Evolutionary conservation across 2,888 invertebrate species (phyloP).

Genomic region (Perdita meconis): DNA sequence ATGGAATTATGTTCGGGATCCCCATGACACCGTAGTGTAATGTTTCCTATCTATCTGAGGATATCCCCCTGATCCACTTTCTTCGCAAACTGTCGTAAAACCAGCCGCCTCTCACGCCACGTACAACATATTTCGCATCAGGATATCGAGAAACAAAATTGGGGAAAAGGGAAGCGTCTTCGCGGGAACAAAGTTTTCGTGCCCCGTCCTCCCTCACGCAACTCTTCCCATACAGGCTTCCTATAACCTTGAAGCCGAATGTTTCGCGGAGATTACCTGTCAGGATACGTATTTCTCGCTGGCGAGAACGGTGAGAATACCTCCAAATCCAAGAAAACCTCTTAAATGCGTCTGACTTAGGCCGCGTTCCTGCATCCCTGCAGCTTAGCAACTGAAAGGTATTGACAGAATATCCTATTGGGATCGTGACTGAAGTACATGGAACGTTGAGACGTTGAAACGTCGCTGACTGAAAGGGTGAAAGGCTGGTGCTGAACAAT

Average conservation of each 20-base stretch:
- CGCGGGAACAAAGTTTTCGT: conserved; percentile 58
- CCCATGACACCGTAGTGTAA: conserved; percentile 15
- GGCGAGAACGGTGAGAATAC: conserved; percentile 55
- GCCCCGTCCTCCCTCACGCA: conserved; percentile 54
- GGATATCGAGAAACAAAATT: conserved; percentile 56
- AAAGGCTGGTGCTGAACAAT: too few relatives aligned
- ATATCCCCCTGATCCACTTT: conserved; percentile 60
- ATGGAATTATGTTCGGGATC: conserved; percentile 15
- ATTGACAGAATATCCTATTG: not conserved
- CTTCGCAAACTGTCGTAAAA: conserved; percentile 60
- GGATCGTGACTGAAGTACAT: not conserved
- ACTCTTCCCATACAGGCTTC: conserved; percentile 45
- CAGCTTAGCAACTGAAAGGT: not conserved
- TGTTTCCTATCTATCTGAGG: conserved; percentile 18
- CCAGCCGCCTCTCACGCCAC: conserved; percentile 23
- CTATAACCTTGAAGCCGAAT: conserved; percentile 60
- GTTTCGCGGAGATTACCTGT: conserved; percentile 67
- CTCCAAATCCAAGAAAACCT: conserved; percentile 28
- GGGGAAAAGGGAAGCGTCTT: conserved; percentile 24
- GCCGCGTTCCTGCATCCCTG: not conserved
- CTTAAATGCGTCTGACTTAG: conserved; percentile 39
- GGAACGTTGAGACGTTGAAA: too few relatives aligned
- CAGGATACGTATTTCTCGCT: conserved; percentile 65
- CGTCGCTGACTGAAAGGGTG: too few relatives aligned
- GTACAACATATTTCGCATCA: conserved; percentile 50